Base-by-base conservation (phyloP, 2,113 vertebrate genomes). In the Fulica atra region DNA sequence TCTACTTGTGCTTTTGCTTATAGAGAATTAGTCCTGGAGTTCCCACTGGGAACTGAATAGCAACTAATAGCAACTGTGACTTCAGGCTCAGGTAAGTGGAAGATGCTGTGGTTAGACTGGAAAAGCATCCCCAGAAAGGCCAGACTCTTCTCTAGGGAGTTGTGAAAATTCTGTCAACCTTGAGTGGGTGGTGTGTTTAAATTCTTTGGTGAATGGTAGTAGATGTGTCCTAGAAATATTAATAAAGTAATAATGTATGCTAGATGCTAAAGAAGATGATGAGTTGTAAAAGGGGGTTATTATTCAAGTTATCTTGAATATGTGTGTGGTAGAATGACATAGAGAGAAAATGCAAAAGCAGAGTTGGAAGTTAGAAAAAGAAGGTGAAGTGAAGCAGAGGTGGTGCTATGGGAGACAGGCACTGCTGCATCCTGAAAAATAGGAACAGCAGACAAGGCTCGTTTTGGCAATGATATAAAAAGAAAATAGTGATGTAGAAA, bases 101-200 rank as follows among this genome's bases (percentile, higher is more conserved):
- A 82, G n/a, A 14, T 81, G 50, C 15, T 92, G 29, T 44, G 57
- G 15, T 42, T 57, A 28, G 2, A 29, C 16, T 48, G 51, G 29
- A 73, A 68, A 53, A 79, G 26, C 77, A 64, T 54, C 59, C 28
- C 69, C 38, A 59, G 48, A 28, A 89, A 68, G 18, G 21, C 4
- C 23, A 53, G 20, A 13, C 14, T 35, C 6, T 36, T 81, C 24
- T 54, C 26, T 29, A 44, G 24, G 24, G 36, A 44, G 7, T 2
- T 79, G 24, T 50, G 20, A 63, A 64, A 66, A 54, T 61, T 76
- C 44, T 72, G 20, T 36, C n/a, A 48, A 0, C 17, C 54, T 53
- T 4, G 7, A 61, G 44, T 13, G 88, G 66, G 26, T 60, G 40
- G 5, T 0, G 0, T 2, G 1, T 5, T 4, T 35, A 35, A 33